A percentile compares a stretch with the other conserved stretches of the same genome.
phyloP scores from a whole-genome alignment of 2,888 invertebrate genomes.

The Pecten maximus region DNA sequence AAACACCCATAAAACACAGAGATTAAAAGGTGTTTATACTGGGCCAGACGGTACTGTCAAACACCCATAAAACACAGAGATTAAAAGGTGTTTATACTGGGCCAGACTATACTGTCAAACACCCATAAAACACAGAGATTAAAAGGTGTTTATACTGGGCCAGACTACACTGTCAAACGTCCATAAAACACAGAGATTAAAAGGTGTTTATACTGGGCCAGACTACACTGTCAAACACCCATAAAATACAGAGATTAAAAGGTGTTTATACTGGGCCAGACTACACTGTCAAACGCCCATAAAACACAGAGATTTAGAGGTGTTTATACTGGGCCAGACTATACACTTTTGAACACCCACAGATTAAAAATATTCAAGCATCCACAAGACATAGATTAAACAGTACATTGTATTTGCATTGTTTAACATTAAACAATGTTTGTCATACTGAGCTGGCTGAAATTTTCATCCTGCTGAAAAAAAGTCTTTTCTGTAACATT shows the following conservation, averaged over 20 bases:
- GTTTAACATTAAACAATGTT: no score
- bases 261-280: constrained; percentile 33
- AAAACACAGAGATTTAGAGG: not conserved
- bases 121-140: not conserved
- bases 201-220: not conserved
- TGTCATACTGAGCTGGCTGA: no score
- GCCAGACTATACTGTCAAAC: not conserved
- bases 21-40: not conserved
- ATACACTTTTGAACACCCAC: no score
- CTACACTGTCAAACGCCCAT: not conserved
- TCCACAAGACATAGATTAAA: no score
- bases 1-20: not conserved
- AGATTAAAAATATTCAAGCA: no score
- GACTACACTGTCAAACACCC: not conserved
- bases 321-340: no score
- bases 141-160: not conserved
- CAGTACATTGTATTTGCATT: no score
- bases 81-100: not conserved
- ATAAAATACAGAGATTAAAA: constrained; percentile 44
- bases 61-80: not conserved
- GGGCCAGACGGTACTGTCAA: not conserved
- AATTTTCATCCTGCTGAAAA: no score
- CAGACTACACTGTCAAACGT: not conserved
- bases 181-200: not conserved
- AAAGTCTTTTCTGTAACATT: no score